These are phyloP conservation scores for Drosophila quadrilineata DNA, from an alignment of 1,140 invertebrate species.

Conservation along the genomic window DNA sequence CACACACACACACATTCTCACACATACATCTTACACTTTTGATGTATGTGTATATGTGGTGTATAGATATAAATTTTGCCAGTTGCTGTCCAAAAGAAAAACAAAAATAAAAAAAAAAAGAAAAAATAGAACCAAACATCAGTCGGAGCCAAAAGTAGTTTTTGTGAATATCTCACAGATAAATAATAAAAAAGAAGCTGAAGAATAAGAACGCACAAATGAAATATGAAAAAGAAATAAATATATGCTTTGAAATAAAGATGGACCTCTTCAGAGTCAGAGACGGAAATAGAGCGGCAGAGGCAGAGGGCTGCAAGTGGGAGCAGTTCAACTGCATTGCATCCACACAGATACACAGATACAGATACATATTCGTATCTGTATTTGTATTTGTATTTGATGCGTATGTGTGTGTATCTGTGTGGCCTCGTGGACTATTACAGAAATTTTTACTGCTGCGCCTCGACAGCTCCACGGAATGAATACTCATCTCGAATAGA, in stretches of 20 bases:
- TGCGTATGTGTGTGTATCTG: slow-evolving; percentile 11
- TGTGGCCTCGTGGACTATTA: slow-evolving; percentile 56
- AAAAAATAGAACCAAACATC: slow-evolving; percentile 15
- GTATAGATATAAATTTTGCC: slow-evolving; percentile 50
- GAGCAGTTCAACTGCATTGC: slow-evolving; percentile 3
- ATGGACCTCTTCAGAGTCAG: slow-evolving; percentile 55
- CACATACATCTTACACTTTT: background rate
- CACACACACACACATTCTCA: background rate
- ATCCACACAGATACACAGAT: slow-evolving; percentile 16
- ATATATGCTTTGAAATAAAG: slow-evolving; percentile 54
- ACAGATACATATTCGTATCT: slow-evolving; percentile 48
- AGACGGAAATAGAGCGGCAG: slow-evolving; percentile 24
- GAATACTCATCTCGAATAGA: background rate
- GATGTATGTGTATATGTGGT: no score
- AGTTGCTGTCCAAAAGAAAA: slow-evolving; percentile 51
- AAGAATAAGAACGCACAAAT: slow-evolving; percentile 29
- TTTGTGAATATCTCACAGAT: slow-evolving; percentile 42
- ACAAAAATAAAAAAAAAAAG: slow-evolving; percentile 18
- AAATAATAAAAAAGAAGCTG: slow-evolving; percentile 34
- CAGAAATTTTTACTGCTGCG: slow-evolving; percentile 63
- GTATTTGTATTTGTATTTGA: slow-evolving; percentile 29
- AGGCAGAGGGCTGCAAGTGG: no score
- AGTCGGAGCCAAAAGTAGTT: slow-evolving; percentile 59
- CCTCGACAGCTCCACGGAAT: slow-evolving; percentile 20
- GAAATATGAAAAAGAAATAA: slow-evolving; percentile 41